These are phyloP conservation scores for Stomorhina lunata DNA, from an alignment of 2,888 invertebrate genomes.

Conservation along the genomic window DNA sequence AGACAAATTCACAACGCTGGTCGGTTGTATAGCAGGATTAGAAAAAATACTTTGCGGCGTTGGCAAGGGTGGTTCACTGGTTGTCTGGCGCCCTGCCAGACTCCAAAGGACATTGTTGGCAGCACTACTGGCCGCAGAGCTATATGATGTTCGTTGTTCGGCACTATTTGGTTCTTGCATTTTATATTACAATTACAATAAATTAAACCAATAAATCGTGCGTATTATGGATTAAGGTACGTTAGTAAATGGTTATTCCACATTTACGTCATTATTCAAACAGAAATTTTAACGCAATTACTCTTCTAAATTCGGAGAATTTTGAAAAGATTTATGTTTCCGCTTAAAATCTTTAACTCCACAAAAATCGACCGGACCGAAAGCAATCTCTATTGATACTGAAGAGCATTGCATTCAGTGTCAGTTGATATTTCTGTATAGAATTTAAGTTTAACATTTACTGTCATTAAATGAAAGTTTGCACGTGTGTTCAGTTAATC, in stretches of 20 bases:
- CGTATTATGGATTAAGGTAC: slow-evolving; percentile 12
- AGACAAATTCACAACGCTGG: slow-evolving; percentile 80
- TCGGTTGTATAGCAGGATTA: slow-evolving; percentile 75
- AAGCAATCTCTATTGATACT: slow-evolving; percentile 50
- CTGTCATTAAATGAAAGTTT: too few relatives aligned
- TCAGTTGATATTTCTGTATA: too few relatives aligned
- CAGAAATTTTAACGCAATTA: background rate
- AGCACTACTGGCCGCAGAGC: slow-evolving; percentile 48
- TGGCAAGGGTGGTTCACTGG: slow-evolving; percentile 68
- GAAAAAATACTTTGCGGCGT: slow-evolving; percentile 74
- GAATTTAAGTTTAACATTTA: too few relatives aligned
- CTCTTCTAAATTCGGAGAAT: too few relatives aligned
- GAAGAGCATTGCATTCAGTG: slow-evolving; percentile 30
- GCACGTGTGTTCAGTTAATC: too few relatives aligned
- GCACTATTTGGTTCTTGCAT: slow-evolving; percentile 51
- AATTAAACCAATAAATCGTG: too few relatives aligned
- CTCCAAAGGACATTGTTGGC: slow-evolving; percentile 73
- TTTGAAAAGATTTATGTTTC: background rate
- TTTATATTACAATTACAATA: slow-evolving; percentile 11
- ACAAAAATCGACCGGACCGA: slow-evolving; percentile 27
- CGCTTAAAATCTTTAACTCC: background rate
- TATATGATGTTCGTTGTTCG: slow-evolving; percentile 27
- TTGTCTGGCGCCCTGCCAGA: slow-evolving; percentile 70
- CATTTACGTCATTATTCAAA: background rate
- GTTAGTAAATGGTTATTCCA: background rate